These are phyloP conservation scores for Prietella phreatophila DNA, from an alignment of 2,113 vertebrate genomes.

Conservation along the genomic window DNA sequence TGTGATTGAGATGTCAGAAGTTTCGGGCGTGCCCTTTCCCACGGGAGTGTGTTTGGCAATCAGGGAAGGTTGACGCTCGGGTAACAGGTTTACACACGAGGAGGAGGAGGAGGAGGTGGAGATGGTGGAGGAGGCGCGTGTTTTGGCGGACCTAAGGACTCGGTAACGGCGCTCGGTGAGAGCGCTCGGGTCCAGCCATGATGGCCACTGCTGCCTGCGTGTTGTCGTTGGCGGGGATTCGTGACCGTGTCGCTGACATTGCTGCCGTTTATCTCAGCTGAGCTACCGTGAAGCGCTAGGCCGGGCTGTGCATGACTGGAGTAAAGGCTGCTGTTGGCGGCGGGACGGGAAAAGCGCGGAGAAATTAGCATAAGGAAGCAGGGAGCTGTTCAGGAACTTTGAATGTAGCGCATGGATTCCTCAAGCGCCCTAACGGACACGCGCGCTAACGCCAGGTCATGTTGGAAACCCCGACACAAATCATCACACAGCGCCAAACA, in stretches of 20 bases:
- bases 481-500: background rate
- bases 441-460: conserved; percentile 44
- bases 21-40: conserved; percentile 60
- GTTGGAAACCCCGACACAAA: background rate
- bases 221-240: conserved; percentile 59
- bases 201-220: conserved; percentile 42
- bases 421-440: conserved; percentile 41
- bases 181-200: conserved; percentile 30
- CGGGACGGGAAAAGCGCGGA: conserved; percentile 49
- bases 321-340: conserved; percentile 46
- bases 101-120: background rate
- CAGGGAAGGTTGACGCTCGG: conserved; percentile 58
- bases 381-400: conserved; percentile 61
- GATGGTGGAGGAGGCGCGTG: conserved; percentile 13
- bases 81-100: conserved; percentile 66
- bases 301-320: conserved; percentile 55
- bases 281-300: conserved; percentile 64
- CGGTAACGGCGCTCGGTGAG: conserved; percentile 12
- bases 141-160: conserved; percentile 40
- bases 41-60: conserved; percentile 60
- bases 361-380: conserved; percentile 57
- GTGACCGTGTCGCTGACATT: conserved; percentile 59
- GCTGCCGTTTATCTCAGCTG: conserved; percentile 42
- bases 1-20: conserved; percentile 65
- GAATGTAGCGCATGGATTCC: conserved; percentile 53